Percentiles rank a stretch among this genome's conserved stretches.
phyloP scores from a whole-genome alignment of 1,140 invertebrate species.

The Cyrtorhinus lividipennis region DNA sequence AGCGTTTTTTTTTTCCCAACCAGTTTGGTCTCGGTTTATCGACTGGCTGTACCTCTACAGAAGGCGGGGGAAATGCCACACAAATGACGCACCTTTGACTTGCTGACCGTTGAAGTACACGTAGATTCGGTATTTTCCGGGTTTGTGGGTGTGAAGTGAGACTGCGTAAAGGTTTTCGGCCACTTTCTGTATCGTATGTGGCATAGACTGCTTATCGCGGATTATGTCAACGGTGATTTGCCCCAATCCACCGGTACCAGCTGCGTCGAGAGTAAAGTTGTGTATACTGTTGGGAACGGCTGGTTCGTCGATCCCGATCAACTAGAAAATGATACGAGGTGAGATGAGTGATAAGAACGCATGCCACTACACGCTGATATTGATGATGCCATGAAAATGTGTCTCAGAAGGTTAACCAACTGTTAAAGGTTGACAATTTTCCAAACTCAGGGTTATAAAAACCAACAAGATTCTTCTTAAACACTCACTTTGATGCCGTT shows the following conservation, averaged over 20 bases:
- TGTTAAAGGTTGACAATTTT: too few relatives aligned
- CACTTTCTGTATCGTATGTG: constrained; percentile 68
- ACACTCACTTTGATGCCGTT: constrained; percentile 59
- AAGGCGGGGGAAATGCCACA: too few relatives aligned
- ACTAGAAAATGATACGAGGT: constrained; percentile 28
- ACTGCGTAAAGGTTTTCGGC: constrained; percentile 69
- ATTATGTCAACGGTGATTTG: constrained; percentile 80
- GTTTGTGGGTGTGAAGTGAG: constrained; percentile 72
- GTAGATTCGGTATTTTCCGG: constrained; percentile 85
- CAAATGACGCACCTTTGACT: constrained; percentile 84
- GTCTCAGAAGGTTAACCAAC: neutral
- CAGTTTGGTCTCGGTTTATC: too few relatives aligned
- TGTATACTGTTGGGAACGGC: constrained; percentile 48
- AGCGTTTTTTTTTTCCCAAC: too few relatives aligned
- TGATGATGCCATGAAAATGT: neutral
- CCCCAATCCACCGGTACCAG: constrained; percentile 70
- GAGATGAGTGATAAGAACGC: constrained; percentile 14
- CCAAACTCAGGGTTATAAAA: too few relatives aligned
- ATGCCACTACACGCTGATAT: too few relatives aligned
- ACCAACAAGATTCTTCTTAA: too few relatives aligned
- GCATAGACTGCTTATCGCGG: constrained; percentile 65
- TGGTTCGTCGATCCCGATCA: constrained; percentile 44
- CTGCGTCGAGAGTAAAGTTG: constrained; percentile 69
- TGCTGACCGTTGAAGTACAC: constrained; percentile 92
- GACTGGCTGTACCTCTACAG: too few relatives aligned